Percentiles rank a stretch among this genome's conserved stretches.
These are phyloP conservation scores for Hypothenemus hampei DNA, from an alignment of 1,140 invertebrate species.

Conservation along the genomic window DNA sequence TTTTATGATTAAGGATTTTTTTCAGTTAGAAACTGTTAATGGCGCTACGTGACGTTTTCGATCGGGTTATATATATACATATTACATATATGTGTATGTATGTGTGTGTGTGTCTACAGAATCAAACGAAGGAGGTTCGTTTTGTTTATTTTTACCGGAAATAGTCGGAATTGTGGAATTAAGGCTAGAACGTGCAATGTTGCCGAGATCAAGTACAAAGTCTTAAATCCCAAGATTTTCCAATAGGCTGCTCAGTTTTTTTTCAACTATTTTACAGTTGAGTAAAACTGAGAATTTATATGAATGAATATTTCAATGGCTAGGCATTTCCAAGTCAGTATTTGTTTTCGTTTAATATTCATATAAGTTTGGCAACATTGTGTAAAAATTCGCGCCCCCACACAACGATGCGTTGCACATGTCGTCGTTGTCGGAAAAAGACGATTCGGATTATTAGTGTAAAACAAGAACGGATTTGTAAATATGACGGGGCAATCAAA, in stretches of 20 bases:
- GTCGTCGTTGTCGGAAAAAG: too few species aligned
- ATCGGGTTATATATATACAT: too few species aligned
- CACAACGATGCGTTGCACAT: conserved; percentile 26
- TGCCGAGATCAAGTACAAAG: neutral
- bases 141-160: conserved; percentile 13
- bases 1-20: neutral
- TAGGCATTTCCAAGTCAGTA: too few species aligned
- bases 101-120: too few species aligned
- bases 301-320: too few species aligned
- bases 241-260: neutral
- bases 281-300: neutral
- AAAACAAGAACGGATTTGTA: conserved; percentile 27
- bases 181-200: conserved; percentile 3
- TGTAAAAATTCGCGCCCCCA: conserved; percentile 16
- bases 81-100: too few species aligned
- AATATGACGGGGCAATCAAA: conserved; percentile 24
- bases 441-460: conserved; percentile 28
- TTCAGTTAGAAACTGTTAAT: conserved; percentile 10
- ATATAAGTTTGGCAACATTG: neutral
- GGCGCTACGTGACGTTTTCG: conserved; percentile 6
- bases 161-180: neutral
- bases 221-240: neutral
- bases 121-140: too few species aligned
- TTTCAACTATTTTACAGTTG: neutral
- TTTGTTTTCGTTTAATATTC: too few species aligned